Percentiles rank a stretch among this genome's conserved stretches.
These are phyloP conservation scores for Hyperoplus lanceolatus DNA, from an alignment of 2,797 vertebrate species.

Conservation along the genomic window DNA sequence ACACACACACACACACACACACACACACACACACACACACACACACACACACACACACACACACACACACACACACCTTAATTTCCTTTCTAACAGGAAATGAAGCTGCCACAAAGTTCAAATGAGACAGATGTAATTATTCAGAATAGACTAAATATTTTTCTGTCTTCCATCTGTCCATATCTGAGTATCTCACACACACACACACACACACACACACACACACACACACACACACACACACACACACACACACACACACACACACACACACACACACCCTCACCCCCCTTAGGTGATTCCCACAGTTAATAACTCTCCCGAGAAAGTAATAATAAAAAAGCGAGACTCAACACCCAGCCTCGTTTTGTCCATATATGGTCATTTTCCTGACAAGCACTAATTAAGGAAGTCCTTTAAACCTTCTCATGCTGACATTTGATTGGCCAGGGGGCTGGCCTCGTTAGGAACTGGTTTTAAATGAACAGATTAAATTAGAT, in stretches of 20 bases:
- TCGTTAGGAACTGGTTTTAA: constrained; percentile 74
- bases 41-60: no score
- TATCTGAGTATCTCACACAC: constrained; percentile 43
- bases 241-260: not conserved
- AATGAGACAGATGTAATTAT: constrained; percentile 68
- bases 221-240: not conserved
- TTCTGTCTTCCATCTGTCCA: constrained; percentile 7
- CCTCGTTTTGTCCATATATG: constrained; percentile 67
- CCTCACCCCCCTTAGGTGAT: constrained; percentile 47
- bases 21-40: no score
- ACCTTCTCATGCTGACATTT: constrained; percentile 72
- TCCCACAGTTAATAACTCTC: constrained; percentile 69
- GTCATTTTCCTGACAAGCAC: constrained; percentile 74
- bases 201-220: constrained; percentile 15
- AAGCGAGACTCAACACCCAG: constrained; percentile 34
- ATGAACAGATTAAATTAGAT: constrained; percentile 82
- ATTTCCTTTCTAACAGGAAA: constrained; percentile 81
- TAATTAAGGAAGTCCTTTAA: constrained; percentile 78
- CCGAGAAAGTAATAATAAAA: constrained; percentile 70
- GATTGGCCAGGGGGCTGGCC: constrained; percentile 79
- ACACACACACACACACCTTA: constrained; percentile 30
- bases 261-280: constrained; percentile 18
- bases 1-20: no score
- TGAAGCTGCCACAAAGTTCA: constrained; percentile 76
- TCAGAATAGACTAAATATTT: constrained; percentile 62